These are phyloP conservation scores for Drosophila kepulauana DNA, from an alignment of 1,140 invertebrate genomes.

Conservation along the genomic window DNA sequence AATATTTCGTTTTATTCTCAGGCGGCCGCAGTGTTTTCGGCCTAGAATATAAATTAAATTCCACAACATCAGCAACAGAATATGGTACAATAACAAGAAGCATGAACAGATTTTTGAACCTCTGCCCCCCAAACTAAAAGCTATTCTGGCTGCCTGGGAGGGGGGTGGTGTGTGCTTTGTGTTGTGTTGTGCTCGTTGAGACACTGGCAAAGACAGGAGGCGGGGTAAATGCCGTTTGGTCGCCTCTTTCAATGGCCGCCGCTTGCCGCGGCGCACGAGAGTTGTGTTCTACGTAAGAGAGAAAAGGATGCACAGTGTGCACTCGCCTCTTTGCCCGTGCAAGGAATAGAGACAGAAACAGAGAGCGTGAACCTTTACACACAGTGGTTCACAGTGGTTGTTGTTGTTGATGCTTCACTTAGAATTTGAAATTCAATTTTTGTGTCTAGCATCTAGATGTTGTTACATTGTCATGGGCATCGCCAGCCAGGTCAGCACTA, in stretches of 20 bases:
- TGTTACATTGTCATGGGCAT: conserved; percentile 28
- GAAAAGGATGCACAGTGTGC: conserved; percentile 58
- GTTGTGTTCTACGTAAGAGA: conserved; percentile 15
- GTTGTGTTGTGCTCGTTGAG: not conserved
- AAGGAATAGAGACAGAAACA: conserved; percentile 22
- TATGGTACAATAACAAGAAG: conserved; percentile 47
- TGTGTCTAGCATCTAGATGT: not conserved
- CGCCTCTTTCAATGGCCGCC: conserved; percentile 74
- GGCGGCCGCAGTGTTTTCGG: conserved; percentile 41
- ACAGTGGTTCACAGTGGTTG: conserved; percentile 36
- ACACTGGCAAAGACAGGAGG: conserved; percentile 3
- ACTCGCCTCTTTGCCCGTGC: not conserved
- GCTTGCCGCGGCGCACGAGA: conserved; percentile 11
- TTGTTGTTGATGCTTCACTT: conserved; percentile 19
- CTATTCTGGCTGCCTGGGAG: not conserved
- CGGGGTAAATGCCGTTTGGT: conserved; percentile 48
- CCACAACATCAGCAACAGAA: conserved; percentile 56
- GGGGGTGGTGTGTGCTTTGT: conserved; percentile 12
- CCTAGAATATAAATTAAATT: conserved; percentile 78
- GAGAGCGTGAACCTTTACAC: not conserved
- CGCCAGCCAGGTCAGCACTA: conserved; percentile 23
- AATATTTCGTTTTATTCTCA: conserved; percentile 61
- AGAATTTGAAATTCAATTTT: conserved; percentile 41
- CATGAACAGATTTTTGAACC: conserved; percentile 62
- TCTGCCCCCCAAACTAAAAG: not conserved